Evolutionary conservation across 1,140 invertebrate genomes (phyloP), one percentile per base, ranked within the genome.

Genomic region (Meloidogyne exigua): DNA sequence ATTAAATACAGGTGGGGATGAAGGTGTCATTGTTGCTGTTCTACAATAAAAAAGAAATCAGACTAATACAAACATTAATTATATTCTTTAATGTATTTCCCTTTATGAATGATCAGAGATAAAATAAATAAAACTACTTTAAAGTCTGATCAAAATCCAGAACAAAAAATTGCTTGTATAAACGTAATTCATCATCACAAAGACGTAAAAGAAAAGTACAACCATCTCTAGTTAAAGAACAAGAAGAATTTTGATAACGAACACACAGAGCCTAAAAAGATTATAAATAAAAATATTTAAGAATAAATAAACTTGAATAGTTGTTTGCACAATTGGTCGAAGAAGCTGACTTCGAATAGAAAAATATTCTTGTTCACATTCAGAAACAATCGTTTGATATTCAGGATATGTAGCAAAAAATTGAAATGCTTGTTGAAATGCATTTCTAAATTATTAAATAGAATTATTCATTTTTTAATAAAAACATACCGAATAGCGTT

Each of bases 151-250:
- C 49, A n/a, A 63, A 7, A 76, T 78, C 76, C 57, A 75, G 32
- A 36, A 80, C 74, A 67, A 87, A 87, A 66, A 87, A 87, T 49
- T 88, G 84, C 25, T 82, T 79, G 70, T 85, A 88, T 12, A 87
- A 79, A n/a, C 83, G 83, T 64, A 81, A 87, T 69, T 87, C 85
- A 65, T 87, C 85, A 68, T 87, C 85, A 71, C 85, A 87, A 13
- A 88, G 68, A 15, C 82, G 64, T 9, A 87, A 72, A 36, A 87
- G 77, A 62, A 87, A 87, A 3, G 77, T 75, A 66, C 86, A 87
- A 11, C 85, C 84, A 72, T 83, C 80, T 36, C 83, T 63, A 39
- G 87, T 85, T 12, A 87, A 74, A 11, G 82, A 75, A 72, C 86
- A 87, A 11, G 83, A 76, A 26, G 81, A 84, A 36, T 88, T 78